A percentile compares a stretch with the other conserved stretches of the same genome.
phyloP scores from a whole-genome alignment of 2,888 invertebrate species.

The Lottia gigantea region DNA sequence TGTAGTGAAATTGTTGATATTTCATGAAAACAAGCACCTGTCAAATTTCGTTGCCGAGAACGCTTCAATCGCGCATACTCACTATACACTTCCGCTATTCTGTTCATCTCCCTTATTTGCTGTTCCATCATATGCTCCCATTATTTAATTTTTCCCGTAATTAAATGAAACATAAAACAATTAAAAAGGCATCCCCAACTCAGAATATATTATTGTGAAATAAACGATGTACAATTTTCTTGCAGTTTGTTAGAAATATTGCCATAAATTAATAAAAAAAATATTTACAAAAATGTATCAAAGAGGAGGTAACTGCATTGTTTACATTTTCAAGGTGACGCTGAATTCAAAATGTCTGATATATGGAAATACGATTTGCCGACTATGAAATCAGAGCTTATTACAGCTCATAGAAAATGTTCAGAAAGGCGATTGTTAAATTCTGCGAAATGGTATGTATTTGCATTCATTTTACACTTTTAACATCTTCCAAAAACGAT shows the following conservation, averaged over 20 bases:
- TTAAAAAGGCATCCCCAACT: too few relatives aligned
- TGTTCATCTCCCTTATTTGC: not conserved
- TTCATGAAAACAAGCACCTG: not conserved
- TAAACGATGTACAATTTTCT: too few relatives aligned
- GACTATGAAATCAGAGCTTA: slow-evolving; percentile 76
- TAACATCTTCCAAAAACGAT: too few relatives aligned
- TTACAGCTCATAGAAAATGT: slow-evolving; percentile 79
- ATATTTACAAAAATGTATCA: too few relatives aligned
- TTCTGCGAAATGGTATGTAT: slow-evolving; percentile 83
- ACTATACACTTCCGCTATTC: slow-evolving; percentile 12
- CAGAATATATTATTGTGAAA: too few relatives aligned
- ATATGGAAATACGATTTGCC: slow-evolving; percentile 71
- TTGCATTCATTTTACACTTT: not conserved
- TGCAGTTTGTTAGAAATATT: too few relatives aligned
- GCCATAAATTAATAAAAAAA: too few relatives aligned
- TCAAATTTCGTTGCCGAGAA: slow-evolving; percentile 48
- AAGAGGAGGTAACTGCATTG: too few relatives aligned
- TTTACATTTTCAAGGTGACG: too few relatives aligned
- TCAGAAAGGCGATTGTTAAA: slow-evolving; percentile 82
- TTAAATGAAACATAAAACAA: too few relatives aligned
- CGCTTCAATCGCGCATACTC: slow-evolving; percentile 39
- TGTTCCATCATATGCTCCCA: too few relatives aligned
- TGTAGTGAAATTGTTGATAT: not conserved
- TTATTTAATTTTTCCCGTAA: too few relatives aligned
- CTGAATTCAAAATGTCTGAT: slow-evolving; percentile 48